A percentile compares a stretch with the other conserved stretches of the same genome.
Conservation (phyloP, 2,113 vertebrate genomes). For the Pardalotus punctatus region DNA sequence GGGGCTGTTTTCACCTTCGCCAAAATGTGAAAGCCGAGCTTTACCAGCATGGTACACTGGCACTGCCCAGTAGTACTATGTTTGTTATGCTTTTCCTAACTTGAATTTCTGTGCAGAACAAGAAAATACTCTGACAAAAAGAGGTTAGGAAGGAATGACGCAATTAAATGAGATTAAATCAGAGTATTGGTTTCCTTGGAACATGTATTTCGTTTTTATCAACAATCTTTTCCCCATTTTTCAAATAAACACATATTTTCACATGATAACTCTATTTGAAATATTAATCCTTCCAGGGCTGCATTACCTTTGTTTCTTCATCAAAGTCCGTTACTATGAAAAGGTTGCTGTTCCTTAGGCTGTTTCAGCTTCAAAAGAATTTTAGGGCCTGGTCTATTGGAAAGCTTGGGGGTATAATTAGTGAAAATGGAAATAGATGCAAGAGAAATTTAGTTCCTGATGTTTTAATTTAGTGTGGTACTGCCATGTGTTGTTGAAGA, state of each 20-base stretch:
- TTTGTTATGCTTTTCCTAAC: constrained; percentile 12
- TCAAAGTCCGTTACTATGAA: constrained; percentile 76
- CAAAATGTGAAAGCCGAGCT: background rate
- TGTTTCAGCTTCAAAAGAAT: constrained; percentile 80
- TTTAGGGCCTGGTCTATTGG: constrained; percentile 79
- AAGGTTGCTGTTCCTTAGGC: constrained; percentile 72
- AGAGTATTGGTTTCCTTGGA: constrained; percentile 32
- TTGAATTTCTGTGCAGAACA: constrained; percentile 34
- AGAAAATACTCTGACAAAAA: constrained; percentile 42
- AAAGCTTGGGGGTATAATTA: constrained; percentile 88
- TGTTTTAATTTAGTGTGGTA: constrained; percentile 81
- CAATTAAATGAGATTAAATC: constrained; percentile 43
- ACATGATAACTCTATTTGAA: constrained; percentile 53
- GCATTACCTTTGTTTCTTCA: constrained; percentile 71
- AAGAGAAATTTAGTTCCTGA: constrained; percentile 78
- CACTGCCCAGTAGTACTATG: background rate
- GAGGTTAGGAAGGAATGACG: constrained; percentile 19
- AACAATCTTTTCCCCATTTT: constrained; percentile 24
- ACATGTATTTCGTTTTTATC: constrained; percentile 27
- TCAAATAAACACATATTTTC: constrained; percentile 61
- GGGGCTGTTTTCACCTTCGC: background rate
- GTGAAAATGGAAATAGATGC: constrained; percentile 80
- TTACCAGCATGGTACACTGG: background rate
- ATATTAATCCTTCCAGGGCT: constrained; percentile 67
- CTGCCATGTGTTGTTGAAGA: constrained; percentile 76